Evolutionary conservation across 30 jellyfish, hydroid and myxozoan genomes (phyloP).

Genomic region (Hydractinia symbiolongicarpus): DNA sequence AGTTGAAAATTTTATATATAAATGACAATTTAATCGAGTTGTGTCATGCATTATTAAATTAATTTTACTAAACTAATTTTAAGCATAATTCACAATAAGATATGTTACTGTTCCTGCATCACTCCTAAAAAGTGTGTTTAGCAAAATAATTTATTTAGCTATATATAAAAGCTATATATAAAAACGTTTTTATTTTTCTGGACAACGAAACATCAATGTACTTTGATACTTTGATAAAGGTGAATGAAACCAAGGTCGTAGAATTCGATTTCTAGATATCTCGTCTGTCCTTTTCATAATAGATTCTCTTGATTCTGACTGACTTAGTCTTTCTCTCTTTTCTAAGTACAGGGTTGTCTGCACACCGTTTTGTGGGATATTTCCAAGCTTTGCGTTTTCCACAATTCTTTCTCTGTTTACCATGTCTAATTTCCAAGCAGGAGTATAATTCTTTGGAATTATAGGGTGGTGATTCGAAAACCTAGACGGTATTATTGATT

Average conservation of each 20-base stretch:
- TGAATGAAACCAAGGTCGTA: slow-evolving; percentile 15
- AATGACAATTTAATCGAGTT: no score
- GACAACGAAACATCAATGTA: slow-evolving; percentile 12
- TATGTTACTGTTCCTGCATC: no score
- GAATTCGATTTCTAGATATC: not conserved
- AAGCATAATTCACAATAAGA: no score
- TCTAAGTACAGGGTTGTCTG: slow-evolving; percentile 7
- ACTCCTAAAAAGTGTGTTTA: no score
- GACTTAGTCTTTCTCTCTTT: slow-evolving; percentile 4
- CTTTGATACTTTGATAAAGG: slow-evolving; percentile 17
- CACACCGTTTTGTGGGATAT: not conserved
- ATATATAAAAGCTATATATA: no score
- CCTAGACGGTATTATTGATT: not conserved
- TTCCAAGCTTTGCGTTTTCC: slow-evolving; percentile 18
- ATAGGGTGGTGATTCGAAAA: slow-evolving; percentile 32
- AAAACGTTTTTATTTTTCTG: no score
- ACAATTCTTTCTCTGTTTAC: slow-evolving; percentile 18
- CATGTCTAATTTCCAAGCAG: slow-evolving; percentile 43
- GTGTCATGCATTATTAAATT: no score
- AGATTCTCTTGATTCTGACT: not conserved
- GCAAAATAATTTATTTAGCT: no score
- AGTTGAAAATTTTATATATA: no score
- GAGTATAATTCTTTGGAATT: slow-evolving; percentile 32
- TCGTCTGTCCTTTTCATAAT: not conserved
- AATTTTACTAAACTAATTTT: no score